phyloP scores from a whole-genome alignment of 2,888 invertebrate species.

The Himalopsyche kuldschensis region DNA sequence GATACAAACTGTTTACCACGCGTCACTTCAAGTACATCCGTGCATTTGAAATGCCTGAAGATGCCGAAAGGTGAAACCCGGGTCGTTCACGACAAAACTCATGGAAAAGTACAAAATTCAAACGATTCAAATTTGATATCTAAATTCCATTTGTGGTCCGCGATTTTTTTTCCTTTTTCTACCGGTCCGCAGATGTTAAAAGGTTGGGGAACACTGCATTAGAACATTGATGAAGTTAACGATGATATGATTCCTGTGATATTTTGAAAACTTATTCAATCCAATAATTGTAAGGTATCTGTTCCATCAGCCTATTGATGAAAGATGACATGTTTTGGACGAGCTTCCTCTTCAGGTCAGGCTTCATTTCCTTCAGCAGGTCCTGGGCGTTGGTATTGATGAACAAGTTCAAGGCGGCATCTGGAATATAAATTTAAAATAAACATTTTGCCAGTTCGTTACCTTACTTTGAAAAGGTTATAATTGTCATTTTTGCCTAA shows the following conservation, averaged over 20 bases:
- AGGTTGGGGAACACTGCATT: too few species aligned
- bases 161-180: too few species aligned
- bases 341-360: conserved; percentile 75
- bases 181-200: too few species aligned
- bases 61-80: too few species aligned
- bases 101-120: background rate
- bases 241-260: background rate
- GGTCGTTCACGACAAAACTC: too few species aligned
- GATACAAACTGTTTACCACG: too few species aligned
- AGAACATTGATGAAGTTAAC: background rate
- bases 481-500: too few species aligned
- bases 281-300: conserved; percentile 80
- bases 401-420: conserved; percentile 82
- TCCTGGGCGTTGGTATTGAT: conserved; percentile 86
- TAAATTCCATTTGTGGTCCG: too few species aligned
- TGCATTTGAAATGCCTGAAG: too few species aligned
- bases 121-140: too few species aligned
- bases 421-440: conserved; percentile 52
- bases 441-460: background rate
- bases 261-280: conserved; percentile 47
- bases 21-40: too few species aligned
- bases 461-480: too few species aligned
- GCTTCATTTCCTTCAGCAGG: conserved; percentile 84
- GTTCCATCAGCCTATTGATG: conserved; percentile 72
- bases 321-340: conserved; percentile 75